Conservation (phyloP, 2,113 vertebrate species). For the Gavialis gangeticus region DNA sequence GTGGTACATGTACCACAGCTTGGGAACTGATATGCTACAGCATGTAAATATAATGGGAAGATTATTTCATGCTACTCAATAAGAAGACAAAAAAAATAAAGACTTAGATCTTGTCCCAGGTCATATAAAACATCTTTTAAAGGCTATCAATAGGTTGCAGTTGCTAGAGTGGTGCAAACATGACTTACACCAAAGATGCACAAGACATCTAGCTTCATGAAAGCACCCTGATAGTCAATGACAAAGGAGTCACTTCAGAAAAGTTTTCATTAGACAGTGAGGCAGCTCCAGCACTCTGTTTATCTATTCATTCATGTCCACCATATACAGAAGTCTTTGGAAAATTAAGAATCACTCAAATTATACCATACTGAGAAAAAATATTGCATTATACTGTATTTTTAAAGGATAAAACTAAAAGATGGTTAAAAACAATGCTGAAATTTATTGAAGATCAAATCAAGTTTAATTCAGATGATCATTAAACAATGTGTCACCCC, state of each 20-base stretch:
- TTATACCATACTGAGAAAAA: not conserved
- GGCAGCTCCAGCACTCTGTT: not conserved
- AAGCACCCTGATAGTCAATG: constrained; percentile 64
- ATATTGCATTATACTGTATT: not conserved
- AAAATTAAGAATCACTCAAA: constrained; percentile 16
- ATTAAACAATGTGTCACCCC: not conserved
- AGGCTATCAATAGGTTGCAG: constrained; percentile 46
- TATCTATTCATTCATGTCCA: not conserved
- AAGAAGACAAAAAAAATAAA: constrained; percentile 55
- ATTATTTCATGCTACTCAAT: constrained; percentile 23
- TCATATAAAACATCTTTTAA: constrained; percentile 54
- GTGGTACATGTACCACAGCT: too few species aligned
- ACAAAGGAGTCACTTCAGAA: constrained; percentile 64
- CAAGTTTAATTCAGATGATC: not conserved
- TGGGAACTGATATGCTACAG: not conserved
- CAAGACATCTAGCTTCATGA: constrained; percentile 52
- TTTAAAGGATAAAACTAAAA: not conserved
- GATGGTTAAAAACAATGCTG: not conserved
- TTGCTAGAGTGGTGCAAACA: constrained; percentile 58
- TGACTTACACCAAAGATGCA: constrained; percentile 53
- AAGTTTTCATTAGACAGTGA: not conserved
- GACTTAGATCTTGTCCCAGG: constrained; percentile 32
- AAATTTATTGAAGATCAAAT: not conserved
- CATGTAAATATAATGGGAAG: constrained; percentile 39
- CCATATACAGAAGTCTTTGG: not conserved